Conservation (phyloP, 92 coral and sea anemone genomes). For the Montipora capitata region DNA sequence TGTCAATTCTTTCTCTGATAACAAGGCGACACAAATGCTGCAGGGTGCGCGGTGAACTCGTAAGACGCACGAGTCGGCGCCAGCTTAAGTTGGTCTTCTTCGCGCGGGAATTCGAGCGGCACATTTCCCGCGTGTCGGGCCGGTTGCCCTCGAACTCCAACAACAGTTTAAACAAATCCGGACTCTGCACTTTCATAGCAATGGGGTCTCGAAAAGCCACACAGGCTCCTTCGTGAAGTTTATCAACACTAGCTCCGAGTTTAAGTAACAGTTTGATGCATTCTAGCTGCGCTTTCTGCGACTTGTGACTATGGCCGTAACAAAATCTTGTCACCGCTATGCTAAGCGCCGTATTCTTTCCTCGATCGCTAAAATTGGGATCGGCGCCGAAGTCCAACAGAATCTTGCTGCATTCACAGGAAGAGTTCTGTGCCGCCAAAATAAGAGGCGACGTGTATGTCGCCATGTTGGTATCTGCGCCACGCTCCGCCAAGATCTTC, state of each 20-base stretch:
- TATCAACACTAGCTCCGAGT: conserved; percentile 71
- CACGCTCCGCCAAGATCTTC: conserved; percentile 72
- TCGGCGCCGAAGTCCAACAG: conserved; percentile 85
- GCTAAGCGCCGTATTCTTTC: conserved; percentile 80
- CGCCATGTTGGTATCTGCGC: conserved; percentile 78
- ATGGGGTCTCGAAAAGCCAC: conserved; percentile 66
- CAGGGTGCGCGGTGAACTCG: conserved; percentile 77
- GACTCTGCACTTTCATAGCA: conserved; percentile 42
- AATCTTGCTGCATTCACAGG: conserved; percentile 58
- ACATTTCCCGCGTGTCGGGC: conserved; percentile 49
- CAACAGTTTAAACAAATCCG: conserved; percentile 63
- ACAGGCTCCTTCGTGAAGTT: conserved; percentile 61
- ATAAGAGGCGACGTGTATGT: conserved; percentile 87
- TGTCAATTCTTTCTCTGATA: conserved; percentile 67
- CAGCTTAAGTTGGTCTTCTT: conserved; percentile 40
- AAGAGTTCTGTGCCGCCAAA: conserved; percentile 75
- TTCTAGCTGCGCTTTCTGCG: conserved; percentile 52
- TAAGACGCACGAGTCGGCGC: conserved; percentile 52
- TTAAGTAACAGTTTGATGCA: conserved; percentile 80
- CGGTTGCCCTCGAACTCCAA: conserved; percentile 73
- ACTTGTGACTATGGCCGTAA: conserved; percentile 50
- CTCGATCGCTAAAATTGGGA: conserved; percentile 79
- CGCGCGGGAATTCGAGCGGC: conserved; percentile 28
- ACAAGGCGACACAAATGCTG: conserved; percentile 77
- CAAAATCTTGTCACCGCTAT: conserved; percentile 65